These are phyloP conservation scores for Lepidurus packardi DNA, from an alignment of 1,140 invertebrate species.

Conservation along the genomic window DNA sequence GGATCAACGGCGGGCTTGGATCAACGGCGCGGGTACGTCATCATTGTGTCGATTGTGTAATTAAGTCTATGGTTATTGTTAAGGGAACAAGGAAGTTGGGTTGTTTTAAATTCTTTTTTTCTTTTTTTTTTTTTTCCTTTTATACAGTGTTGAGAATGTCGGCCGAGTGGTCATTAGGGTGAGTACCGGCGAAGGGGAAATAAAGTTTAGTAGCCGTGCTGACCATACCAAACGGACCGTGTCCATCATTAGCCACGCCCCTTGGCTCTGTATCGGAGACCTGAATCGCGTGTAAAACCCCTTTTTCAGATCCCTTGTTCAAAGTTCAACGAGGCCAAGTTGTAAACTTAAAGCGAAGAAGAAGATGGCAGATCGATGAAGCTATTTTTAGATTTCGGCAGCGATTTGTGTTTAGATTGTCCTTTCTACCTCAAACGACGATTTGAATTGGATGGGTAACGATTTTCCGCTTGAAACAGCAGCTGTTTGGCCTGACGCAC, in stretches of 20 bases:
- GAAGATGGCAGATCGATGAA: no score
- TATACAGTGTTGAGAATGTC: not conserved
- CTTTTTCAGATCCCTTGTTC: no score
- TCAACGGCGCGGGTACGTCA: no score
- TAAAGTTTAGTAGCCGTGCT: slow-evolving; percentile 56
- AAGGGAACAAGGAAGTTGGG: not conserved
- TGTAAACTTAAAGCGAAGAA: no score
- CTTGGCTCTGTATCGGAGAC: slow-evolving; percentile 83
- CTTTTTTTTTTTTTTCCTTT: slow-evolving; percentile 12
- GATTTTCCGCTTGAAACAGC: not conserved
- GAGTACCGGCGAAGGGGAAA: slow-evolving; percentile 33
- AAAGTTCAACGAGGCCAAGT: no score
- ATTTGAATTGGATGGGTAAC: slow-evolving; percentile 47
- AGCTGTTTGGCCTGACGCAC: not conserved
- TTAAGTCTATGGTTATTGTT: no score
- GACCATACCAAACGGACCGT: slow-evolving; percentile 94
- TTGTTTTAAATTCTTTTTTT: not conserved
- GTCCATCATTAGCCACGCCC: slow-evolving; percentile 49
- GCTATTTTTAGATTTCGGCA: no score
- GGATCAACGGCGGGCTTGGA: no score
- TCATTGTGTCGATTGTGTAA: no score
- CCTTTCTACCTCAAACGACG: no score
- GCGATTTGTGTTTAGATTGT: no score
- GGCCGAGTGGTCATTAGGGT: not conserved
- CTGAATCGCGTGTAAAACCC: slow-evolving; percentile 68